These are phyloP conservation scores for Athene noctua DNA, from an alignment of 2,113 vertebrate genomes.

Conservation along the genomic window DNA sequence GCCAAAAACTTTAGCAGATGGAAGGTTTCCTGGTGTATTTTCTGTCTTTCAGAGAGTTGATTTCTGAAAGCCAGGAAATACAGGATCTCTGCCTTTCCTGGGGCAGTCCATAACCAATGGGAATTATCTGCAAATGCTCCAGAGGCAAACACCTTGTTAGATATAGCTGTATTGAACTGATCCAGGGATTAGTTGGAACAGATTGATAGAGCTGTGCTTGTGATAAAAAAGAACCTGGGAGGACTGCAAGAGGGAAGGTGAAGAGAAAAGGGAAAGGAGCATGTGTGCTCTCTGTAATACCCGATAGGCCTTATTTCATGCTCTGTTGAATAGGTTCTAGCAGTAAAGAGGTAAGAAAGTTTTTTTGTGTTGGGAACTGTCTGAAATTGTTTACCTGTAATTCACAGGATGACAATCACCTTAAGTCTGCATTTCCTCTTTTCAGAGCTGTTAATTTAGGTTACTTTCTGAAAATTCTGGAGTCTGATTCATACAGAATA, in stretches of 20 bases:
- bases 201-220: background rate
- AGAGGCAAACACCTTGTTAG: constrained; percentile 10
- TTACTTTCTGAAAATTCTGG: background rate
- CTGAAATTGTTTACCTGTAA: background rate
- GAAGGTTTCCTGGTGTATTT: background rate
- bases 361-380: background rate
- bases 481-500: background rate
- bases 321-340: background rate
- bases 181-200: background rate
- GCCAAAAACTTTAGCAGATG: background rate
- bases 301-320: background rate
- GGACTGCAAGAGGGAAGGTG: background rate
- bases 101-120: background rate
- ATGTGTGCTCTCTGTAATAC: background rate
- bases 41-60: background rate
- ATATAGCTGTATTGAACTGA: background rate
- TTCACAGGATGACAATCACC: background rate
- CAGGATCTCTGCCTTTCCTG: background rate
- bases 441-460: background rate
- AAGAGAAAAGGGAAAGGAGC: background rate
- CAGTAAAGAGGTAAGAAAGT: background rate
- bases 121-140: background rate
- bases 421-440: background rate
- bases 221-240: background rate
- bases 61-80: background rate